Base-by-base conservation (phyloP, 2,888 invertebrate species). In the Nemotelus nigrinus region DNA sequence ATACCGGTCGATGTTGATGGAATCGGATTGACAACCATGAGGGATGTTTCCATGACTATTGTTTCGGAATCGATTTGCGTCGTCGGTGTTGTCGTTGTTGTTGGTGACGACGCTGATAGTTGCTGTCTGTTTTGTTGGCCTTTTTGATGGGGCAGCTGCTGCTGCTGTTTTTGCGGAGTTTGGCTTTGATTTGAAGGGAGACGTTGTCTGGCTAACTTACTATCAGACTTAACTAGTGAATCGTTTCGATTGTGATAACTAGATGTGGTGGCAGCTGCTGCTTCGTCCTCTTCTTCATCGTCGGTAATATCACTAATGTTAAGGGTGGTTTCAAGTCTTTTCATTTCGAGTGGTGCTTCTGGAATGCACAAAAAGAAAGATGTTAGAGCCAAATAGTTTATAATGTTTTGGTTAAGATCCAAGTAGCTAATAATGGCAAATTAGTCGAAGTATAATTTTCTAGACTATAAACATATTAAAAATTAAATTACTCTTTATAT, bases 161-260 rank as follows among this genome's bases (percentile, higher is more conserved):
- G 70, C n/a, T 25, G 25, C 25, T 25, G 25, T 25, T 25, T 25
- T 25, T 25, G 25, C 25, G 25, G 25, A 63, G 67, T 80, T 79
- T 79, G 53, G 78, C 77, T 50, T 50, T 86, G 85, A 81, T 86
- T 84, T 63, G 85, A 80, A 71, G 86, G 83, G 64, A 85, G 82
- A 64, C 87, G 84, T 80, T 85, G 85, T 45, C 86, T 84, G 68
- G 84, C 83, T 80, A 87, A 80, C 82, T 87, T 87, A 80, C 83
- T 85, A 65, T 81, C 81, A 67, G 83, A 81, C 80, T 81, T 79
- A 60, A 78, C 77, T 60, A 79, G 70, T 55, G 72, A 57, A 71
- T 79, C 78, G 7, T 70, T 79, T 79, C 76, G 80, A 77, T 76
- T 80, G 60, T 72, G 76, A 74, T 77, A 53, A 68, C 53, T 76